These are phyloP conservation scores for Trichopoda pennipes DNA, from an alignment of 2,888 invertebrate genomes.

Conservation along the genomic window DNA sequence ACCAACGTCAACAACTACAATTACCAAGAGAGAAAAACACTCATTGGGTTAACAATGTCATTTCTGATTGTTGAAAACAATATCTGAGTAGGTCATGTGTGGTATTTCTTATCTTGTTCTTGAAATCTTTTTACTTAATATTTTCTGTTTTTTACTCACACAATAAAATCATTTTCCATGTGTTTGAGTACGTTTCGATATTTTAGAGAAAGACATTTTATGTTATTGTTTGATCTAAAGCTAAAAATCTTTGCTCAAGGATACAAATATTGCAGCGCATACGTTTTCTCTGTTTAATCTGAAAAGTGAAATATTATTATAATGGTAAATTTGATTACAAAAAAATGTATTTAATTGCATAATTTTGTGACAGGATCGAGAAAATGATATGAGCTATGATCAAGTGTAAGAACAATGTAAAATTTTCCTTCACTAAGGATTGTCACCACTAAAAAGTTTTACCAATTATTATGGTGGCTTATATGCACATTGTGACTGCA, in stretches of 20 bases:
- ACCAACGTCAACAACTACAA: slow-evolving; percentile 7
- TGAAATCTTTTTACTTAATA: neutral
- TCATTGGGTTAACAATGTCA: slow-evolving; percentile 48
- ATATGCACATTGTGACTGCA: no score
- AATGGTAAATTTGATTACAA: no score
- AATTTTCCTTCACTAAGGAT: no score
- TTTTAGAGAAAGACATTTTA: neutral
- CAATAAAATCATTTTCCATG: neutral
- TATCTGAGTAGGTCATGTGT: slow-evolving; percentile 26
- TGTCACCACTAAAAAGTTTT: no score
- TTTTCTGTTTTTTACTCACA: neutral
- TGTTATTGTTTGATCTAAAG: slow-evolving; percentile 30
- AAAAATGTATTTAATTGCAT: no score
- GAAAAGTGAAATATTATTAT: neutral
- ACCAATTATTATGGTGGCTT: no score
- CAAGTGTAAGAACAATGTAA: no score
- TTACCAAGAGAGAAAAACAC: neutral
- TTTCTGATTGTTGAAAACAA: neutral
- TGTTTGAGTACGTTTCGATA: neutral
- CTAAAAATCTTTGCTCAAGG: slow-evolving; percentile 23
- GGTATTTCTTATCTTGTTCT: slow-evolving; percentile 16
- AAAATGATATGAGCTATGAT: no score
- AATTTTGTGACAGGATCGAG: no score
- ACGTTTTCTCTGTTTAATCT: neutral
- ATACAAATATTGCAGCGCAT: slow-evolving; percentile 20